Evolutionary conservation across 2,797 vertebrate species (phyloP), one percentile per base, ranked within the genome.

Genomic region (Heliangelus exortis): DNA sequence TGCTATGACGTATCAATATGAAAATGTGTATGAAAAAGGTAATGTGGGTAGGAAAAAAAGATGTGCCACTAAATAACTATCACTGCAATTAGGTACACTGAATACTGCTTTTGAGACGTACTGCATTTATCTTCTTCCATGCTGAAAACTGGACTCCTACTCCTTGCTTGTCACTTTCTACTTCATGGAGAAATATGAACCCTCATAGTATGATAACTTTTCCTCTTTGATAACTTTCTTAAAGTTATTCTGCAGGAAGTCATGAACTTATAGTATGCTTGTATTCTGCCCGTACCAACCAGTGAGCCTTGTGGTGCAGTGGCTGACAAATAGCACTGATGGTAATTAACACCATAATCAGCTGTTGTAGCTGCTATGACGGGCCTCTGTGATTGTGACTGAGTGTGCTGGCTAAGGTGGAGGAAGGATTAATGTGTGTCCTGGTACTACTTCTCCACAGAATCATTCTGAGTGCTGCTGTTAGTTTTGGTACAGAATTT

Each of bases 171-270:
- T 73, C 74, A 21, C 57, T 61, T 90, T 74, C 54, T 89, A 71
- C 83, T 95, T 89, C 74, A 68, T n/a, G 39, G 16, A 6, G 15
- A 79, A 91, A 94, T 71, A 43, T 0, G 23, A 94, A 87, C 41
- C 34, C 76, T 29, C 9, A 18, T 90, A 21, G 68, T 71, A 12
- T 68, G 81, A 77, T 74, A 89, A 59, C 36, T 25, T 51, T 48
- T 93, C 15, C 29, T 86, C 67, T 89, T 84, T 78, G 84, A 76
- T 84, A 89, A 66, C 73, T 79, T 83, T 33, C 76, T 79, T 59
- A 11, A 82, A 67, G 39, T 76, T 85, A 63, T 28, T 77, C 57
- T 91, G 45, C 55, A 76, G 63, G 67, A 86, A 78, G 41, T 76
- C 61, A 29, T 47, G 10, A 73, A 31, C 66, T 89, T 66, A 62